These are phyloP conservation scores for Hypselothyrea guttata DNA, from an alignment of 2,888 invertebrate species.

Conservation along the genomic window DNA sequence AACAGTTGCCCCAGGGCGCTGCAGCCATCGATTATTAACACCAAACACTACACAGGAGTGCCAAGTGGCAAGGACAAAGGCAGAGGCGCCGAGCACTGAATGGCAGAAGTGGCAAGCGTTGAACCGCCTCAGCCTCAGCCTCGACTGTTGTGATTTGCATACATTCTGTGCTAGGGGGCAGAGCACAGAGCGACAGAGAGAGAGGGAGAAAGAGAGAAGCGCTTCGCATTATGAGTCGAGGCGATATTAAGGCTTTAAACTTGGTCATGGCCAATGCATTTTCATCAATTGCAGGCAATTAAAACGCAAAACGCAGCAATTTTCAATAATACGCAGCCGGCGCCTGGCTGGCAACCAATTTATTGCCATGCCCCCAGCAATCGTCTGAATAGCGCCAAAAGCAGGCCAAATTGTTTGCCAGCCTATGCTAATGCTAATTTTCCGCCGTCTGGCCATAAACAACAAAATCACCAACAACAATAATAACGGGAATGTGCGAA, in stretches of 20 bases:
- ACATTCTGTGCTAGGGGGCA: too few relatives aligned
- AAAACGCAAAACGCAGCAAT: conserved; percentile 62
- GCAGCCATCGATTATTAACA: conserved; percentile 69
- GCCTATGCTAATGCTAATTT: conserved; percentile 68
- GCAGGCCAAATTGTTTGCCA: conserved; percentile 43
- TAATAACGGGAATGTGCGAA: too few relatives aligned
- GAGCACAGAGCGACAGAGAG: too few relatives aligned
- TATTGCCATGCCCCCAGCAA: conserved; percentile 11
- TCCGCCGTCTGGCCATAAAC: conserved; percentile 46
- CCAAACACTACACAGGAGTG: conserved; percentile 6
- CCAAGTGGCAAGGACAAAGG: background rate
- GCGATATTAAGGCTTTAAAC: conserved; percentile 36
- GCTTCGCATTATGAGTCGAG: too few relatives aligned
- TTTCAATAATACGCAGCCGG: conserved; percentile 64
- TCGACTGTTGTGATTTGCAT: too few relatives aligned
- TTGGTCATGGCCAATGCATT: conserved; percentile 20
- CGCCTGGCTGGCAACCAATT: conserved; percentile 28
- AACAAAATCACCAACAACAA: conserved; percentile 26
- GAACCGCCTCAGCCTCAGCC: too few relatives aligned
- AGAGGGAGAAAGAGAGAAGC: too few relatives aligned
- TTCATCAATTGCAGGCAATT: conserved; percentile 63
- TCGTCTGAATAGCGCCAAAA: conserved; percentile 7
- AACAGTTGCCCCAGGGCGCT: conserved; percentile 34
- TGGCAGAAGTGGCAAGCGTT: background rate
- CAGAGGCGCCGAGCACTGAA: too few relatives aligned